A percentile compares a stretch with the other conserved stretches of the same genome.
These are phyloP conservation scores for Liodrosophila aerea DNA, from an alignment of 2,888 invertebrate genomes.

Conservation along the genomic window DNA sequence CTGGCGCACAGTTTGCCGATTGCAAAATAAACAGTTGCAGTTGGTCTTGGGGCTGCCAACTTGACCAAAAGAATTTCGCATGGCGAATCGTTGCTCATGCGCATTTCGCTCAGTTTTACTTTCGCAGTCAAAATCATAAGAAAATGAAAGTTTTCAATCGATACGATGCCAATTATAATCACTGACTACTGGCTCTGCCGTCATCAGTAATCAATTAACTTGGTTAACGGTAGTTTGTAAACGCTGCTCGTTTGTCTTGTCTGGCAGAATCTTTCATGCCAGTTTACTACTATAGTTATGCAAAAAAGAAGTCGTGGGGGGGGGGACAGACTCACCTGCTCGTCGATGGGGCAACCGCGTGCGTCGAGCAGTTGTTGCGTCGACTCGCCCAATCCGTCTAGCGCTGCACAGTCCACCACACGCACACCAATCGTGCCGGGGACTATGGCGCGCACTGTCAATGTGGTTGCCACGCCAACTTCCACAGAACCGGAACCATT, in stretches of 20 bases:
- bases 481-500: conserved; percentile 85
- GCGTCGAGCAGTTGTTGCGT: conserved; percentile 89
- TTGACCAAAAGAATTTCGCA: conserved; percentile 9
- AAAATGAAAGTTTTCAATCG: no score
- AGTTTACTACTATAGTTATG: conserved; percentile 3
- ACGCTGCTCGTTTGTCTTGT: background rate
- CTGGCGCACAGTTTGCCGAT: conserved; percentile 8
- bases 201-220: background rate
- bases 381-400: conserved; percentile 90
- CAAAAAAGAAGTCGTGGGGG: no score
- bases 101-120: conserved; percentile 25
- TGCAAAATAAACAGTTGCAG: conserved; percentile 44
- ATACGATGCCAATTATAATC: background rate
- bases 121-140: conserved; percentile 17
- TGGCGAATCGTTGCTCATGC: background rate
- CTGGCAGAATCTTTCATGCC: background rate
- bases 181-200: background rate
- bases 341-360: conserved; percentile 89
- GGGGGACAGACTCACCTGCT: conserved; percentile 83
- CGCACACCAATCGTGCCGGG: conserved; percentile 88
- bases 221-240: no score
- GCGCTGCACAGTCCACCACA: conserved; percentile 89
- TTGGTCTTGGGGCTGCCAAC: conserved; percentile 32
- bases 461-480: conserved; percentile 88
- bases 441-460: conserved; percentile 83